Percentiles rank a stretch among this genome's conserved stretches.
Evolutionary conservation across 2,113 vertebrate species (phyloP).

Genomic region (Ctenodactylus gundi): DNA sequence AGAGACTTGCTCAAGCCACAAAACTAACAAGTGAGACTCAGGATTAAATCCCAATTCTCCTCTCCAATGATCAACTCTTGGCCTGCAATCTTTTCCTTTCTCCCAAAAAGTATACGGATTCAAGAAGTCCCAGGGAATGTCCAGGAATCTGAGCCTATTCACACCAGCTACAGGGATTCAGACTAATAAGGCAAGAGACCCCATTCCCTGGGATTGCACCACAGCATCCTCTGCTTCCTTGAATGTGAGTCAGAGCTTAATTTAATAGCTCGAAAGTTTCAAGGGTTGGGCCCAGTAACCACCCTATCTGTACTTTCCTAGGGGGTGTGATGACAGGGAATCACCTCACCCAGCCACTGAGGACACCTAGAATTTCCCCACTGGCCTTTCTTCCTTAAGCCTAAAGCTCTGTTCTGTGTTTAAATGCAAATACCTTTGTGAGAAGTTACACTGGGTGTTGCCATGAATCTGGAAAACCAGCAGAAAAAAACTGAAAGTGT

Average conservation of each 20-base stretch:
- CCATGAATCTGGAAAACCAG: not conserved
- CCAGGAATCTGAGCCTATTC: not conserved
- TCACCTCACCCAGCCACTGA: not conserved
- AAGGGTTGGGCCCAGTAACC: not conserved
- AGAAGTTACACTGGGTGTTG: not conserved
- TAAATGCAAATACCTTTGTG: not conserved
- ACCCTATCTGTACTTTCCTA: not conserved
- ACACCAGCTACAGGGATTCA: not conserved
- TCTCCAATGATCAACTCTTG: not conserved
- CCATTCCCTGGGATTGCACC: not conserved
- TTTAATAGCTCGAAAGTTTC: not conserved
- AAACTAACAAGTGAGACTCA: not conserved
- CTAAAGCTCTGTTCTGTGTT: not conserved
- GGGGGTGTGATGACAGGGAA: not conserved
- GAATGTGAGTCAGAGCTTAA: constrained; percentile 10
- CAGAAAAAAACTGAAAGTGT: not conserved
- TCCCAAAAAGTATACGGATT: not conserved
- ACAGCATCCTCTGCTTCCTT: not conserved
- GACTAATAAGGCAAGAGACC: not conserved
- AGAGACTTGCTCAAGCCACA: not conserved
- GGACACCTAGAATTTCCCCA: not conserved
- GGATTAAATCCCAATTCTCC: not conserved
- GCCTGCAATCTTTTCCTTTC: not conserved
- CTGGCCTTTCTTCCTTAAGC: not conserved
- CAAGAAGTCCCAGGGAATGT: not conserved